Evolutionary conservation across 2,888 invertebrate species (phyloP), one percentile per base, ranked within the genome.

Genomic region (Pomacea canaliculata): DNA sequence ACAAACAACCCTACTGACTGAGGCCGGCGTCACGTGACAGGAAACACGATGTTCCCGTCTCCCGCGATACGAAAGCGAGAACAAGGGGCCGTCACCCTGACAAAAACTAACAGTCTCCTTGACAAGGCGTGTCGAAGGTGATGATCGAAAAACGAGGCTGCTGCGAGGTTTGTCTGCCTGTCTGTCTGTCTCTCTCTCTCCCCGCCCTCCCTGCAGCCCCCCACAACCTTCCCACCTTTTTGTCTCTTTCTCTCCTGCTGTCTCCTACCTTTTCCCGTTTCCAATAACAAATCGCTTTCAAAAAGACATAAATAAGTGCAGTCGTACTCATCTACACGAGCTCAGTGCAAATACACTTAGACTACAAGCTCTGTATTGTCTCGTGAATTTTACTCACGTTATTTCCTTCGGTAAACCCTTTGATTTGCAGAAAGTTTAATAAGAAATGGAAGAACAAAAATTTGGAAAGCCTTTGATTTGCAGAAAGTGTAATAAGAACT

Each of bases 1-100:
- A 73, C 68, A 73, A 73, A 73, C 73, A 73, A 67, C 19, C 73
- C 18, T 60, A 68, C 65, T 60, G 73, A 73, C 73, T 59, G 73
- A 73, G 65, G 59, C 73, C 37, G 67, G 51, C 59, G 67, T 73
- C 73, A 73, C 68, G 68, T 73, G 73, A 73, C 73, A 46, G 59
- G 49, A 48, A 67, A 73, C 73, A 65, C n/a, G 67, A 65, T 23
- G 66, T 65, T 66, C 7, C 65, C 65, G 27, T 49, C 66, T 18
- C 72, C 27, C 16, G n/a, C n/a, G 63, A 63, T 23, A 63, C 23
- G 46, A 37, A 46, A 71, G 71, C 12, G 71, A 71, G 71, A 71
- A 71, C 62, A 63, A 62, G 63, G 71, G 63, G 19, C 62, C 48
- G 62, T 48, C 71, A 62, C 63, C 62, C 63, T 71, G 71, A 71